Conservation (phyloP, 2,888 invertebrate genomes). For the Ypsolopha sequella region DNA sequence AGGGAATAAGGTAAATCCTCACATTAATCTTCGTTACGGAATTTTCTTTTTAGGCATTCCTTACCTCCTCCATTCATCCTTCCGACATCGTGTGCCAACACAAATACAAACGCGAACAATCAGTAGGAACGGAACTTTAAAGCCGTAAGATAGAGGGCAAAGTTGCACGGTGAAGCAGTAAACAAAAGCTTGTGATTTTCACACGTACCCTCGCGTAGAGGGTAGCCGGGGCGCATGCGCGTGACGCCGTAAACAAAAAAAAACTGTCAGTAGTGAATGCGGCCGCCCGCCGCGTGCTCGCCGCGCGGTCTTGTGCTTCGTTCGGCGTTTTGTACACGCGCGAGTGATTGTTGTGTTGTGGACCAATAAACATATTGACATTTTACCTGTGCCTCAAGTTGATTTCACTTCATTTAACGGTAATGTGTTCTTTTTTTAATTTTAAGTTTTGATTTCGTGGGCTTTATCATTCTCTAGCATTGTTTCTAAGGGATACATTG, state of each 20-base stretch:
- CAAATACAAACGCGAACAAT: not conserved
- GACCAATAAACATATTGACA: too few species aligned
- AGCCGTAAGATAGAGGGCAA: not conserved
- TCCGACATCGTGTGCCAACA: not conserved
- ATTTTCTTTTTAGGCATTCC: too few species aligned
- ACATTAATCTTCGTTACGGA: not conserved
- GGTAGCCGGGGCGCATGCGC: slow-evolving; percentile 8
- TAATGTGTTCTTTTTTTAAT: too few species aligned
- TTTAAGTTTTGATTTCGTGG: too few species aligned
- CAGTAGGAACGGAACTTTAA: not conserved
- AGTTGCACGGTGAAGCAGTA: not conserved
- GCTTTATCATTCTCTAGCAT: too few species aligned
- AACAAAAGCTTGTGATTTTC: not conserved
- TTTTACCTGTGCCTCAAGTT: too few species aligned
- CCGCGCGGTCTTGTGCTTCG: slow-evolving; percentile 7
- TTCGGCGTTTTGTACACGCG: not conserved
- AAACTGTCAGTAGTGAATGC: not conserved
- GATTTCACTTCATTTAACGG: too few species aligned
- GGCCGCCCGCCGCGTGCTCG: slow-evolving; percentile 10
- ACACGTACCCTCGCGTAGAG: slow-evolving; percentile 5
- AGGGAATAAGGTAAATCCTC: too few species aligned
- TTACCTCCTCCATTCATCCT: not conserved
- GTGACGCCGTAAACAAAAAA: slow-evolving; percentile 3
- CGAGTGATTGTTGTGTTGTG: too few species aligned
- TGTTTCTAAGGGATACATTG: too few species aligned